Percentiles rank a stretch among this genome's conserved stretches.
These are phyloP conservation scores for Hydrocynus forskahlii DNA, from an alignment of 2,797 vertebrate species.

Conservation along the genomic window DNA sequence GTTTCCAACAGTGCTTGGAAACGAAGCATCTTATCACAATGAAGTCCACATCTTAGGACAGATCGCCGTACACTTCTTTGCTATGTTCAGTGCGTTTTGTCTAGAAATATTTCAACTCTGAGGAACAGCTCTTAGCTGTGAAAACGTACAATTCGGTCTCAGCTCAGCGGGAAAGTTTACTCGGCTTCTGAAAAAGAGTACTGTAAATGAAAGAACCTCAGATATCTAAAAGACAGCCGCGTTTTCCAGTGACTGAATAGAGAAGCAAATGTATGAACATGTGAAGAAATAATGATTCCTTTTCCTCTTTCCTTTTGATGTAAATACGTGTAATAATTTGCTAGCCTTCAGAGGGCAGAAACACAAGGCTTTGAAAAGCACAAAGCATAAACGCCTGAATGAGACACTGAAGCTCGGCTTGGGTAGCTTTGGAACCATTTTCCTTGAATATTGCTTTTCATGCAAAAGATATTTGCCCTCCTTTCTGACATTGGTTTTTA, in stretches of 20 bases:
- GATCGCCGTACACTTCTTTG: not conserved
- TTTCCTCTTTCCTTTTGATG: slow-evolving; percentile 61
- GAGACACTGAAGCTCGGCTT: slow-evolving; percentile 27
- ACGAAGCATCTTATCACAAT: not conserved
- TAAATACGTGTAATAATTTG: slow-evolving; percentile 69
- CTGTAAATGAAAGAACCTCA: slow-evolving; percentile 13
- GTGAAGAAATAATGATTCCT: not conserved
- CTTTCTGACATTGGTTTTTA: slow-evolving; percentile 15
- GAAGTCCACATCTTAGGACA: not conserved
- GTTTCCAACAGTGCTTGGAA: not conserved
- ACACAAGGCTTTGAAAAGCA: slow-evolving; percentile 4
- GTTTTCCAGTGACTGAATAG: slow-evolving; percentile 11
- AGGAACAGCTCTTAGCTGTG: not conserved
- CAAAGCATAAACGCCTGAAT: slow-evolving; percentile 21
- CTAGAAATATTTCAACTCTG: not conserved
- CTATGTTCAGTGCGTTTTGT: not conserved
- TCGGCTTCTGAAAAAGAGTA: not conserved
- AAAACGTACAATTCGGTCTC: not conserved
- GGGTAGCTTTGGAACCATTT: slow-evolving; percentile 27
- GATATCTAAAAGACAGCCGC: slow-evolving; percentile 61
- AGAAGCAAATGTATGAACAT: not conserved
- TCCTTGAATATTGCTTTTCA: slow-evolving; percentile 21
- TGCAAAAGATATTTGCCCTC: slow-evolving; percentile 15
- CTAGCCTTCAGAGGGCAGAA: slow-evolving; percentile 29
- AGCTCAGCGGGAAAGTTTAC: slow-evolving; percentile 7